Evolutionary conservation across 2,888 invertebrate genomes (phyloP).

Genomic region (Monochamus alternatus): DNA sequence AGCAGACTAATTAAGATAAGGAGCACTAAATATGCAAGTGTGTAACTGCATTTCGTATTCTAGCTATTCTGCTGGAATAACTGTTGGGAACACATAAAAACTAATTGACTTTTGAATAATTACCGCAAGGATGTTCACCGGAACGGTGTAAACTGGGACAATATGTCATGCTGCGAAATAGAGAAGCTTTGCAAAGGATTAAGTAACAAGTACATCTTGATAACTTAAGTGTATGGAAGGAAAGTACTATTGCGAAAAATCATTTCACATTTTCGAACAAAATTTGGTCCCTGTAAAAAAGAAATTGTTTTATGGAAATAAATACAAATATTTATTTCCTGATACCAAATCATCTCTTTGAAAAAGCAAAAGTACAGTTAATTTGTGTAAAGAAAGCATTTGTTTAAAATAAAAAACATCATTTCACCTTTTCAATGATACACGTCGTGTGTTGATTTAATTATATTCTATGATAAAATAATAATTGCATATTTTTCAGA

Average conservation of each 20-base stretch:
- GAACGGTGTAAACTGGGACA: slow-evolving; percentile 5
- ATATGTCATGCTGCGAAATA: slow-evolving; percentile 5
- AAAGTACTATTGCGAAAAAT: neutral
- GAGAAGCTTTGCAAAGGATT: slow-evolving; percentile 3
- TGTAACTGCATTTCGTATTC: neutral
- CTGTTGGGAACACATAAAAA: slow-evolving; percentile 10
- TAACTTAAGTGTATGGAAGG: neutral
- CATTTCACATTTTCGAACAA: neutral
- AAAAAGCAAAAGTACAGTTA: too few species aligned
- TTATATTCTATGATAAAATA: too few species aligned
- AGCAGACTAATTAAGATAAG: neutral
- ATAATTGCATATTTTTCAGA: too few species aligned
- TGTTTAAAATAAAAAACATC: too few species aligned
- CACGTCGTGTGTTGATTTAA: too few species aligned
- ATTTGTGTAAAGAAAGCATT: too few species aligned
- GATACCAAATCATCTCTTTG: too few species aligned
- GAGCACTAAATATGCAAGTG: neutral
- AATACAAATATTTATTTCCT: too few species aligned
- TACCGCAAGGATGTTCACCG: slow-evolving; percentile 10
- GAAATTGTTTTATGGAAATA: too few species aligned
- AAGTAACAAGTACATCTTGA: slow-evolving; percentile 10
- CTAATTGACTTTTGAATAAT: slow-evolving; percentile 18
- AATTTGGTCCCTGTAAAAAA: neutral
- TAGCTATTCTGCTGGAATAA: neutral
- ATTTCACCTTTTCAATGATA: too few species aligned